Conservation (phyloP, 2,797 vertebrate species). For the Pangasius larnaudii region DNA sequence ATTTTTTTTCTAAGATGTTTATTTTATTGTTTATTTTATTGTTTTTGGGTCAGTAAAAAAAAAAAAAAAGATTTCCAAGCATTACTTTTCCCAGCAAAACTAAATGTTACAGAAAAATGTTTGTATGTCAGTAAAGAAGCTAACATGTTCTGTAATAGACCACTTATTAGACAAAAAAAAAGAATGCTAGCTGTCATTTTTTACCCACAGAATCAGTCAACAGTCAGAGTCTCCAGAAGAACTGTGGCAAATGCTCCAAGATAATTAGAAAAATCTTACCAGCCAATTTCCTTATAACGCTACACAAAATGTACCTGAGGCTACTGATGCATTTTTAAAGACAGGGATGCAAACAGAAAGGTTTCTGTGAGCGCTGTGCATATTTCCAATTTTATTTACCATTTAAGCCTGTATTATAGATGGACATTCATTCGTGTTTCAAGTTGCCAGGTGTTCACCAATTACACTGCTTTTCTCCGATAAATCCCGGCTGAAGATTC, state of each 20-base stretch:
- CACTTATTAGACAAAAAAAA: background rate
- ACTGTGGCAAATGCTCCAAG: too few species aligned
- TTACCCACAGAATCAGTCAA: background rate
- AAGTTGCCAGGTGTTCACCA: background rate
- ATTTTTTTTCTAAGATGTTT: background rate
- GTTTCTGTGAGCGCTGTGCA: background rate
- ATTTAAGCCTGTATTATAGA: background rate
- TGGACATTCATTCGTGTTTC: background rate
- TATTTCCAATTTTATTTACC: background rate
- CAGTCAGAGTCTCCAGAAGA: background rate
- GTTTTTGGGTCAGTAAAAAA: background rate
- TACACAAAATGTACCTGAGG: background rate
- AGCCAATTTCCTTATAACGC: background rate
- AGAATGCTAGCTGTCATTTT: too few species aligned
- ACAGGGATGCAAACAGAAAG: background rate
- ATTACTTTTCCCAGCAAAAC: background rate
- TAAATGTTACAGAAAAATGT: background rate
- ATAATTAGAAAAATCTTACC: too few species aligned
- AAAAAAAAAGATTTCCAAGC: background rate
- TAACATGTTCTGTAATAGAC: background rate
- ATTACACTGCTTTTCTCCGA: background rate
- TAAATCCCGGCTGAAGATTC: background rate
- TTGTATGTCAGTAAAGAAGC: background rate
- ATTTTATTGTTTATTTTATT: background rate
- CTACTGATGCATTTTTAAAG: background rate